phyloP scores from a whole-genome alignment of 2,113 vertebrate genomes.

The Brienomyrus brachyistius region DNA sequence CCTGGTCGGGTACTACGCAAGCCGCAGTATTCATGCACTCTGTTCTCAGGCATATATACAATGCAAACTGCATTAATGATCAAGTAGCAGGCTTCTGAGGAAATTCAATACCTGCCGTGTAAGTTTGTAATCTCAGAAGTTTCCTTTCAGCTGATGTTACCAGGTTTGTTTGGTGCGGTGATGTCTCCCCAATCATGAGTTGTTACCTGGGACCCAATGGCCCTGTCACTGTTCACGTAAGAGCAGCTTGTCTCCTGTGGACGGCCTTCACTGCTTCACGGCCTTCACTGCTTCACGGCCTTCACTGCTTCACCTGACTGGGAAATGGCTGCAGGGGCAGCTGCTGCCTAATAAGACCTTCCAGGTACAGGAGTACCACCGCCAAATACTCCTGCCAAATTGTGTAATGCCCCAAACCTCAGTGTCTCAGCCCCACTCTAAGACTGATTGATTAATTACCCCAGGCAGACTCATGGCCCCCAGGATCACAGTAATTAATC shows the following conservation, averaged over 20 bases:
- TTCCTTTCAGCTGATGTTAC: neutral
- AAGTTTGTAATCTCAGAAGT: neutral
- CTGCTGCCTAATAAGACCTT: neutral
- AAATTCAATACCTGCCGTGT: neutral
- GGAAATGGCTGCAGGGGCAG: neutral
- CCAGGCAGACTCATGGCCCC: constrained; percentile 6
- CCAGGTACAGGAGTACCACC: neutral
- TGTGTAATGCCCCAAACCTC: neutral
- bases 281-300: no score
- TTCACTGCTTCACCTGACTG: no score
- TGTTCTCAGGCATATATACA: neutral
- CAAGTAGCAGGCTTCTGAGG: neutral
- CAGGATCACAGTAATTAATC: constrained; percentile 30
- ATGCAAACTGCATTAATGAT: neutral
- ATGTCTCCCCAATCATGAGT: neutral
- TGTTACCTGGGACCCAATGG: neutral
- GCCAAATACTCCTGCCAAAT: neutral
- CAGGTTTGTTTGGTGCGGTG: neutral
- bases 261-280: neutral
- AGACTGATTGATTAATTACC: constrained; percentile 1
- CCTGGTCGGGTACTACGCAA: neutral
- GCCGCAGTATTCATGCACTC: neutral
- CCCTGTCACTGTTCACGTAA: neutral
- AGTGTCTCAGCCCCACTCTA: neutral
- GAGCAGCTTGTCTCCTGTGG: neutral